Conservation (phyloP, 2,113 vertebrate genomes). For the Osmerus eperlanus region DNA sequence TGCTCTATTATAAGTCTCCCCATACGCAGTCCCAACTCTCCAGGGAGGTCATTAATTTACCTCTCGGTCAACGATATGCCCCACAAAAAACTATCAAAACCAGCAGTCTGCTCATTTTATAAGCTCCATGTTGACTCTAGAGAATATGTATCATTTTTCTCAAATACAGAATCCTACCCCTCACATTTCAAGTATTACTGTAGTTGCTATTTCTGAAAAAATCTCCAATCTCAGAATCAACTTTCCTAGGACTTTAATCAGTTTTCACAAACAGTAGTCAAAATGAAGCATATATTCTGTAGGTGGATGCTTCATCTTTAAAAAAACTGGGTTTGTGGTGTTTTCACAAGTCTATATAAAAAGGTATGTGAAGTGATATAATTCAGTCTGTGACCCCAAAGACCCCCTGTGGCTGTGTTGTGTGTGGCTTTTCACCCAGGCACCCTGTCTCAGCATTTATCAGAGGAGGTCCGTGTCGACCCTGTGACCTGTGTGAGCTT, state of each 20-base stretch:
- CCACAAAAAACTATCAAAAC: slow-evolving; percentile 64
- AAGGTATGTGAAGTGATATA: slow-evolving; percentile 33
- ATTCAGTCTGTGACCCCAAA: slow-evolving; percentile 30
- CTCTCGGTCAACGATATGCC: slow-evolving; percentile 58
- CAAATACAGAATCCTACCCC: not conserved
- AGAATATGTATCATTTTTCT: not conserved
- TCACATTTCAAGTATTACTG: not conserved
- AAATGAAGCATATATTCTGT: too few species aligned
- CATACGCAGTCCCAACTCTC: slow-evolving; percentile 43
- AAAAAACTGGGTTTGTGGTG: too few species aligned
- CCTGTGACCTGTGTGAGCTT: slow-evolving; percentile 46
- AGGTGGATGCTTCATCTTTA: too few species aligned
- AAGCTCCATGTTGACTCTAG: not conserved
- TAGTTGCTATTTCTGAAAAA: too few species aligned
- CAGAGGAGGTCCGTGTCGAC: slow-evolving; percentile 34
- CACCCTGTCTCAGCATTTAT: slow-evolving; percentile 54
- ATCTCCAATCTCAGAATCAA: too few species aligned
- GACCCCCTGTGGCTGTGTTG: slow-evolving; percentile 20
- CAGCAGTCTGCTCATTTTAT: slow-evolving; percentile 11
- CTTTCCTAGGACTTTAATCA: too few species aligned
- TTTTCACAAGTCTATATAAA: slow-evolving; percentile 29
- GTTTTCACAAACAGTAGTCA: too few species aligned
- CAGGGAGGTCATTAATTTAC: slow-evolving; percentile 67
- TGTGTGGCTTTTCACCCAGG: slow-evolving; percentile 23
- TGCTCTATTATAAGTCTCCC: slow-evolving; percentile 63